These are phyloP conservation scores for Philaenus spumarius DNA, from an alignment of 1,140 invertebrate genomes.

Conservation along the genomic window DNA sequence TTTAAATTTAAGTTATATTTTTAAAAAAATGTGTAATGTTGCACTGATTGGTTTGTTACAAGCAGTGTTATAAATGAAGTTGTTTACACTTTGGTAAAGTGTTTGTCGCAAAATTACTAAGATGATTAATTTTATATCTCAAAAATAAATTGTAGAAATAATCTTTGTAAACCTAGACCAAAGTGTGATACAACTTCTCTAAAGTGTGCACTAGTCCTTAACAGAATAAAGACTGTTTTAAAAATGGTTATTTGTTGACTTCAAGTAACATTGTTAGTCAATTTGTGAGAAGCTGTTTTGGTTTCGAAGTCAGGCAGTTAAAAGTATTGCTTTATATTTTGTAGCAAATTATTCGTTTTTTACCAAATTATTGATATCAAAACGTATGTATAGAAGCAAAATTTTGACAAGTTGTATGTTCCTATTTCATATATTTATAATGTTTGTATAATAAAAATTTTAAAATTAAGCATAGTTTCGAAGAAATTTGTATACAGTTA, in stretches of 20 bases:
- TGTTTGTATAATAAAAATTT: slow-evolving; percentile 13
- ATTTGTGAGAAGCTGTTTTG: background rate
- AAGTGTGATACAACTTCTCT: slow-evolving; percentile 23
- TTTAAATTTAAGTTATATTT: slow-evolving; percentile 30
- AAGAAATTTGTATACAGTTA: slow-evolving; percentile 11
- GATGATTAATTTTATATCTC: slow-evolving; percentile 11
- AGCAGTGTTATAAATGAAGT: slow-evolving; percentile 21
- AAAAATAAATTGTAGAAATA: background rate
- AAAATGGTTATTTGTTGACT: slow-evolving; percentile 13
- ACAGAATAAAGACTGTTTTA: slow-evolving; percentile 28
- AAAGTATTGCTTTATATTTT: background rate
- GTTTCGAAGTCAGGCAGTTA: background rate
- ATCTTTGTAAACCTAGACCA: slow-evolving; percentile 8
- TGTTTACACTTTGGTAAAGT: too few relatives aligned
- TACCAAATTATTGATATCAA: slow-evolving; percentile 11
- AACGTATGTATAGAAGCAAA: slow-evolving; percentile 12
- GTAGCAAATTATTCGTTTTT: background rate
- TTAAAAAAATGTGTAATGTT: too few relatives aligned
- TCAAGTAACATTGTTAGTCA: slow-evolving; percentile 8
- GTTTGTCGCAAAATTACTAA: too few relatives aligned
- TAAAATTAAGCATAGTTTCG: slow-evolving; percentile 5
- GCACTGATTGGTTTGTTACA: slow-evolving; percentile 19
- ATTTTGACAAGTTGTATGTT: slow-evolving; percentile 16
- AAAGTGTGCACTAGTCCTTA: slow-evolving; percentile 28
- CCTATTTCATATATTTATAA: slow-evolving; percentile 16